Base-by-base conservation (phyloP, 2,888 invertebrate genomes). In the Agrotis clavis region DNA sequence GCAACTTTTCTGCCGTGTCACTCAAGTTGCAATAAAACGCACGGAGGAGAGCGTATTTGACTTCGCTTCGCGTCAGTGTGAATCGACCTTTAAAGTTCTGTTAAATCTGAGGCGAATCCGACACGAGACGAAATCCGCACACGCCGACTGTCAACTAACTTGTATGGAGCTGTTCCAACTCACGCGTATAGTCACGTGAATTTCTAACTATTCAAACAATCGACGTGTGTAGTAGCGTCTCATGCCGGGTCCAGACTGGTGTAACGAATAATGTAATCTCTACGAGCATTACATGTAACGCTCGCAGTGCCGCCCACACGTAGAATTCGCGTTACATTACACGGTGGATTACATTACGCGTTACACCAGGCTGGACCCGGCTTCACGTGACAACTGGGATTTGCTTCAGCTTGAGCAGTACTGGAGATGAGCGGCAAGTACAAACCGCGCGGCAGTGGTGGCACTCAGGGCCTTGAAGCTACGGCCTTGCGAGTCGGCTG, bases 401-500 rank as follows among this genome's bases (percentile, higher is more conserved):
- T 30, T 4, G 30, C n/a, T 30, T 56, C 30, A 35, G 14, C n/a
- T 57, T 35, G n/a, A 57, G 35, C 57, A 57, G n/a, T 57, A 59
- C 45, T 59, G 30, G 51, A 63, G 14, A 45, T 48, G 59, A 47
- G 47, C 11, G 30, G 50, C 53, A 53, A 53, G 35, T n/a, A 35
- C 57, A 41, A 41, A 11, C 11, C 35, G 35, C 35, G 35, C 7
- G 35, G 35, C 41, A 41, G 1, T 41, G 11, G 41, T 41, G 41
- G 41, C 0, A 41, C 9, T 41, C 35, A 35, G 41, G 11, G 57
- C 57, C 35, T 64, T 69, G 59, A 67, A 73, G 83, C 79, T 80
- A 80, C 79, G 83, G 74, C 83, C 80, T 79, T 69, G 83, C 50
- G 71, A 30, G 45, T 47, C 13, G 35, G 60, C 47, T 67, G 56